Conservation (phyloP, 2,113 vertebrate genomes). For the Carassius auratus region DNA sequence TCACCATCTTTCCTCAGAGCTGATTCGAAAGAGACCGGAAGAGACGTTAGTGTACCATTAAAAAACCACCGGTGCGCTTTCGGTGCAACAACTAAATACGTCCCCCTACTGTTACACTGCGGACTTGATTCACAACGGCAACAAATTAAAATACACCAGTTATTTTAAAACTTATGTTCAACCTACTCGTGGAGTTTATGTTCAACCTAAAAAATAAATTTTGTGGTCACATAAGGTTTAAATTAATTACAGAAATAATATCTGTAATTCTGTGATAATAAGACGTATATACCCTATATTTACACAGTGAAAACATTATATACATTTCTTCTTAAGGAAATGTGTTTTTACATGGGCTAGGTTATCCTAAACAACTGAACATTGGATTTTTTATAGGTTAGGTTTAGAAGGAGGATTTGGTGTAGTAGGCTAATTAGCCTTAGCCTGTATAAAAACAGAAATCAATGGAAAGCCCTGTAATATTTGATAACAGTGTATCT, state of each 20-base stretch:
- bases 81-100: constrained; percentile 67
- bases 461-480: too few relatives aligned
- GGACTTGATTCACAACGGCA: not conserved
- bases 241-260: not conserved
- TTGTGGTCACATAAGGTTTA: not conserved
- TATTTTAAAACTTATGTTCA: not conserved
- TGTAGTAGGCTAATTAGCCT: not conserved
- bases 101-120: not conserved
- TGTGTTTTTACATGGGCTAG: not conserved
- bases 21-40: constrained; percentile 81
- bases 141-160: not conserved
- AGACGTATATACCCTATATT: not conserved
- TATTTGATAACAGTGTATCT: too few relatives aligned
- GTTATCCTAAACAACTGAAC: not conserved
- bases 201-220: not conserved
- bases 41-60: constrained; percentile 62
- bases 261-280: not conserved
- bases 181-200: too few relatives aligned
- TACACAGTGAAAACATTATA: not conserved
- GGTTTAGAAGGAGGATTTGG: not conserved
- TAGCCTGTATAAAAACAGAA: too few relatives aligned
- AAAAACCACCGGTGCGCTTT: constrained; percentile 62
- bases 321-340: not conserved
- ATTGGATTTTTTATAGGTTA: not conserved
- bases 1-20: constrained; percentile 83